Evolutionary conservation across 2,113 vertebrate species (phyloP).

Genomic region (Hemicordylus capensis): DNA sequence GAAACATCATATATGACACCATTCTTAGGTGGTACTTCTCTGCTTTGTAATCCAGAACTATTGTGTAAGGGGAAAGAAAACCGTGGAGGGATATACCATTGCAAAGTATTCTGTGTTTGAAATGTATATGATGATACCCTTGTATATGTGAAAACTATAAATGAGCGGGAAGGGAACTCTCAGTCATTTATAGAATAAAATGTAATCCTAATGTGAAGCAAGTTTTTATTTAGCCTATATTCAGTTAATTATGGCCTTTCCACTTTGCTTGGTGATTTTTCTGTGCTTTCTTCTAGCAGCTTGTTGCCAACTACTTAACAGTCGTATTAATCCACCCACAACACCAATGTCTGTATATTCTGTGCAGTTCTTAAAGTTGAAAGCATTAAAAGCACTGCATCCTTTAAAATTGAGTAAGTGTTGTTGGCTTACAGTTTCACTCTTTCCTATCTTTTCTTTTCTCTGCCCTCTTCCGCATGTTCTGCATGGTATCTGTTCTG

Average conservation of each 20-base stretch:
- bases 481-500: constrained; percentile 78
- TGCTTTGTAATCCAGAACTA: background rate
- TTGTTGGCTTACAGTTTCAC: constrained; percentile 82
- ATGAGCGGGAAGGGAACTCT: background rate
- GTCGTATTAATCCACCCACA: constrained; percentile 50
- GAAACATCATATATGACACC: background rate
- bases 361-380: constrained; percentile 40
- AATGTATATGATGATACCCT: background rate
- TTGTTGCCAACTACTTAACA: constrained; percentile 49
- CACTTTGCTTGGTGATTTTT: constrained; percentile 40
- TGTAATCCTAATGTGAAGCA: background rate
- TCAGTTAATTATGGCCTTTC: constrained; percentile 8
- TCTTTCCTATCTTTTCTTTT: constrained; percentile 85
- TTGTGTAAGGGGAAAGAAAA: background rate
- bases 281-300: constrained; percentile 50
- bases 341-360: constrained; percentile 38
- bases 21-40: background rate
- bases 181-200: background rate
- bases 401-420: constrained; percentile 48
- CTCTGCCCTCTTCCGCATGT: constrained; percentile 77
- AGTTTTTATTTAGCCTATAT: background rate
- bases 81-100: background rate
- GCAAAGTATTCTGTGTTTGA: background rate
- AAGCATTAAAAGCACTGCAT: constrained; percentile 47
- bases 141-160: background rate